Percentiles rank a stretch among this genome's conserved stretches.
Conservation (phyloP, 2,888 invertebrate species). For the Drosophila pegasa region DNA sequence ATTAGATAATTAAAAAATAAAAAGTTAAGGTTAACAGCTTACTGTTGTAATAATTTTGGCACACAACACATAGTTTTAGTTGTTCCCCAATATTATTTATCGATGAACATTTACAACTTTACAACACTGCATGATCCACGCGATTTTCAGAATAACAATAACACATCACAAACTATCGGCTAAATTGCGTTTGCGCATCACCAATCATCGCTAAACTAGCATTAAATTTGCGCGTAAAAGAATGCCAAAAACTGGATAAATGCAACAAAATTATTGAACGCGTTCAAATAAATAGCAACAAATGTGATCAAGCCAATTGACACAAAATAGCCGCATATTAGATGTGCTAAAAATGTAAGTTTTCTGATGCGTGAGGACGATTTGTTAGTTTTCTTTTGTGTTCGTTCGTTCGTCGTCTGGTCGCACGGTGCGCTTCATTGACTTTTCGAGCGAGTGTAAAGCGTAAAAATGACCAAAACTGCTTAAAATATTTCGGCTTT, state of each 20-base stretch:
- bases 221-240: constrained; percentile 69
- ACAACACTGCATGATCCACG: constrained; percentile 41
- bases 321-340: neutral
- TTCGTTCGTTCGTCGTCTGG: constrained; percentile 62
- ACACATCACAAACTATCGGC: constrained; percentile 35
- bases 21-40: too few relatives aligned
- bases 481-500: constrained; percentile 22
- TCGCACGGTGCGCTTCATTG: constrained; percentile 72
- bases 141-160: constrained; percentile 30
- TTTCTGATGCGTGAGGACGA: constrained; percentile 11
- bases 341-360: constrained; percentile 43
- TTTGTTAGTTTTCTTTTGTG: constrained; percentile 70
- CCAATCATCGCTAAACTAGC: constrained; percentile 51
- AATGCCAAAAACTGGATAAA: constrained; percentile 54
- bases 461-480: constrained; percentile 31
- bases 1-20: too few relatives aligned
- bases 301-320: constrained; percentile 23
- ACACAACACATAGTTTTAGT: neutral
- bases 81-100: neutral
- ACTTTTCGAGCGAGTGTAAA: constrained; percentile 65
- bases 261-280: constrained; percentile 33
- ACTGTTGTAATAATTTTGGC: too few relatives aligned
- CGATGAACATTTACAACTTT: constrained; percentile 1
- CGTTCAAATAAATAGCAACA: constrained; percentile 1
- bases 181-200: constrained; percentile 39